Evolutionary conservation across 2,888 invertebrate genomes (phyloP).

Genomic region (Polymixis lichenea): DNA sequence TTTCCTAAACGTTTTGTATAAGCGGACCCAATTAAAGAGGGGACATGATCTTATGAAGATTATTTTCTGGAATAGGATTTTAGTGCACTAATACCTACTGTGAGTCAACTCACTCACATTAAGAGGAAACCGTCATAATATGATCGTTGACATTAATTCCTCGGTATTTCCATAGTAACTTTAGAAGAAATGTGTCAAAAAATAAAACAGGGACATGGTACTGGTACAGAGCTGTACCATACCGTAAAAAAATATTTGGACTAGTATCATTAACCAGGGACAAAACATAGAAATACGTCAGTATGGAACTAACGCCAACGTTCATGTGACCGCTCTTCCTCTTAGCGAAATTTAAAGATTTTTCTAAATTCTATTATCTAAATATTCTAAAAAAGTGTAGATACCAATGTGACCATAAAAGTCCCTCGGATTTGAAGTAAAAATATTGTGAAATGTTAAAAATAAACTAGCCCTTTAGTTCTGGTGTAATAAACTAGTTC

Average conservation of each 20-base stretch:
- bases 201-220: not conserved
- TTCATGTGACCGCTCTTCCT: not conserved
- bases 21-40: not conserved
- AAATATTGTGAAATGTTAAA: not conserved
- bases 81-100: not conserved
- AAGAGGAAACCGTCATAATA: not conserved
- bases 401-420: not conserved
- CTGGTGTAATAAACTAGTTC: too few species aligned
- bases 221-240: not conserved
- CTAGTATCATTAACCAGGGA: not conserved
- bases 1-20: not conserved
- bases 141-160: not conserved
- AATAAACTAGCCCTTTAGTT: not conserved
- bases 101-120: not conserved
- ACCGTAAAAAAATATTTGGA: not conserved
- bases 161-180: not conserved
- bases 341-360: not conserved
- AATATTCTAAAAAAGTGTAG: not conserved
- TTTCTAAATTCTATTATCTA: not conserved
- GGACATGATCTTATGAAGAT: not conserved
- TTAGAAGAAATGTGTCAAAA: not conserved
- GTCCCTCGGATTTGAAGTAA: not conserved
- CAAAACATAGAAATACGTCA: not conserved
- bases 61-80: not conserved
- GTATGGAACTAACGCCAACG: not conserved